phyloP scores from a whole-genome alignment of 2,113 vertebrate genomes.

The Dermatemys mawii region DNA sequence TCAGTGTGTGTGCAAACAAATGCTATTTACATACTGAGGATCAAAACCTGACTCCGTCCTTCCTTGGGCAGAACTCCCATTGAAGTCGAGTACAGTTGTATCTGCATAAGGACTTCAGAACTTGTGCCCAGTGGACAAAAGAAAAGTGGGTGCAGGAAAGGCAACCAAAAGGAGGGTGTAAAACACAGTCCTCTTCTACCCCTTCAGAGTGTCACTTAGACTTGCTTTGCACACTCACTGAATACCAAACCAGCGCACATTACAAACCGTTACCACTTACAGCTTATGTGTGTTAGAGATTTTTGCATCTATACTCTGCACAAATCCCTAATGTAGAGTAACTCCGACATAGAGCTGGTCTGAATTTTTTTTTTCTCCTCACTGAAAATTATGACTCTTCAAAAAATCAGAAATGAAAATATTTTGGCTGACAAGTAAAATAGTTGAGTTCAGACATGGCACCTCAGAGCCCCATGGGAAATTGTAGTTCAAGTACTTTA shows the following conservation, averaged over 20 bases:
- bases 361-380: too few species aligned
- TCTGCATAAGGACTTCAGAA: neutral
- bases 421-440: too few species aligned
- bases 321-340: neutral
- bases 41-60: neutral
- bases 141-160: neutral
- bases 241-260: neutral
- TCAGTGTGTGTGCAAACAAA: neutral
- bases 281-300: neutral
- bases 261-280: neutral
- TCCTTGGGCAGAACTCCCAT: neutral
- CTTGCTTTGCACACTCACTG: neutral
- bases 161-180: neutral
- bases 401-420: too few species aligned
- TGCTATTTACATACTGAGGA: neutral
- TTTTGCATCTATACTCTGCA: neutral
- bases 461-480: too few species aligned
- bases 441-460: too few species aligned
- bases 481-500: too few species aligned
- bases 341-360: too few species aligned
- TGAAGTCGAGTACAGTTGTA: neutral
- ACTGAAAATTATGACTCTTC: too few species aligned
- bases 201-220: neutral
- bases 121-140: neutral
- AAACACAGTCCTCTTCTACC: neutral